Conservation (phyloP, 1,140 invertebrate species). For the Leptinotarsa defecta region DNA sequence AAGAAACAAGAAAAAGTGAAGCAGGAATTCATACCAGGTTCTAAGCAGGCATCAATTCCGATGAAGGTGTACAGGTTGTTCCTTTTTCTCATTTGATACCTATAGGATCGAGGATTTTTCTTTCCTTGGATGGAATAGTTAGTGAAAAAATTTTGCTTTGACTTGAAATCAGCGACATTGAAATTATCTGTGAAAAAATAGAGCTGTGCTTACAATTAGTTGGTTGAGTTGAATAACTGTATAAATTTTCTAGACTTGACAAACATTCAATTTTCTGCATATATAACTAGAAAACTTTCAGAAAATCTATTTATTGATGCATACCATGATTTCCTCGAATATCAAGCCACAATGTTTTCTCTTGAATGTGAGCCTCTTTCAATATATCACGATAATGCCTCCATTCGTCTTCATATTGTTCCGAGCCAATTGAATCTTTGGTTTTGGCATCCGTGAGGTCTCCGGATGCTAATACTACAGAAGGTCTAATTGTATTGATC, state of each 20-base stretch:
- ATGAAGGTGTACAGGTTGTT: constrained; percentile 76
- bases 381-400: constrained; percentile 76
- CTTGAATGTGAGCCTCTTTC: constrained; percentile 67
- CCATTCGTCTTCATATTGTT: constrained; percentile 86
- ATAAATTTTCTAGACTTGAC: too few species aligned
- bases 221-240: too few species aligned
- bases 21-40: constrained; percentile 63
- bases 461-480: constrained; percentile 82
- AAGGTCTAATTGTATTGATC: constrained; percentile 74
- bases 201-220: too few species aligned
- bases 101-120: constrained; percentile 74
- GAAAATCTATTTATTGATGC: constrained; percentile 23
- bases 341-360: constrained; percentile 84
- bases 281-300: too few species aligned
- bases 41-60: constrained; percentile 84
- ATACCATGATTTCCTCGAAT: constrained; percentile 94
- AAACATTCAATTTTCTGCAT: too few species aligned
- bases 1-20: background rate
- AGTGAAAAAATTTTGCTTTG: constrained; percentile 77
- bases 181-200: constrained; percentile 79
- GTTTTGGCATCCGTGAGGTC: constrained; percentile 91
- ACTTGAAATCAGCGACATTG: constrained; percentile 73
- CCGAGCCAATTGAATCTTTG: constrained; percentile 76
- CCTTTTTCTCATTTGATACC: constrained; percentile 66
- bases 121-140: constrained; percentile 82